phyloP scores from a whole-genome alignment of 2,888 invertebrate species.

The Diachrysia chrysitis region DNA sequence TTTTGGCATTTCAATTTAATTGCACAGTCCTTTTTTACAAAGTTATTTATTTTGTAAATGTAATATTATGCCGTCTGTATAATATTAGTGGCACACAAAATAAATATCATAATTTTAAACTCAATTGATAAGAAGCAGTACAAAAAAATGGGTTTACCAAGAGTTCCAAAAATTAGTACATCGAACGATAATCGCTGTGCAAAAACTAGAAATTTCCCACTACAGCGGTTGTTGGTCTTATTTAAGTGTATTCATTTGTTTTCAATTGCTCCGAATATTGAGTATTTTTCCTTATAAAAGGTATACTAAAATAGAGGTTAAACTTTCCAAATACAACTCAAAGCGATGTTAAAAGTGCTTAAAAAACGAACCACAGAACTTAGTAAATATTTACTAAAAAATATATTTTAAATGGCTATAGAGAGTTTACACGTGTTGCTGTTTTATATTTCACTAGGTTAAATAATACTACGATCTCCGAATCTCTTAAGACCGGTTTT shows the following conservation, averaged over 20 bases:
- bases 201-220: slow-evolving; percentile 1
- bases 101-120: neutral
- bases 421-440: neutral
- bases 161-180: neutral
- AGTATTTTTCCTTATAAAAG: neutral
- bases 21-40: too few relatives aligned
- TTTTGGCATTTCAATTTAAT: neutral
- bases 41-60: too few relatives aligned
- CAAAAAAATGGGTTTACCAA: neutral
- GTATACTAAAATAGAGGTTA: neutral
- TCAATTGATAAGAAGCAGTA: neutral
- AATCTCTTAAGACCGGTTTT: slow-evolving; percentile 21
- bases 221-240: neutral
- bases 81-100: neutral
- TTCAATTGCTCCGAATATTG: neutral
- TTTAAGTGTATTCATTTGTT: neutral
- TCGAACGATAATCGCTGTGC: neutral
- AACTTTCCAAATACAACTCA: neutral
- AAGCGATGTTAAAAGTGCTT: neutral
- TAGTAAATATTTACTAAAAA: neutral
- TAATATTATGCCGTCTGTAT: too few relatives aligned
- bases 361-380: neutral
- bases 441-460: neutral
- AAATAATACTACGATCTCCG: neutral
- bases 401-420: neutral